A percentile compares a stretch with the other conserved stretches of the same genome.
Conservation (phyloP, 64 coral and sea anemone species). For the Exaiptasia diaphana region DNA sequence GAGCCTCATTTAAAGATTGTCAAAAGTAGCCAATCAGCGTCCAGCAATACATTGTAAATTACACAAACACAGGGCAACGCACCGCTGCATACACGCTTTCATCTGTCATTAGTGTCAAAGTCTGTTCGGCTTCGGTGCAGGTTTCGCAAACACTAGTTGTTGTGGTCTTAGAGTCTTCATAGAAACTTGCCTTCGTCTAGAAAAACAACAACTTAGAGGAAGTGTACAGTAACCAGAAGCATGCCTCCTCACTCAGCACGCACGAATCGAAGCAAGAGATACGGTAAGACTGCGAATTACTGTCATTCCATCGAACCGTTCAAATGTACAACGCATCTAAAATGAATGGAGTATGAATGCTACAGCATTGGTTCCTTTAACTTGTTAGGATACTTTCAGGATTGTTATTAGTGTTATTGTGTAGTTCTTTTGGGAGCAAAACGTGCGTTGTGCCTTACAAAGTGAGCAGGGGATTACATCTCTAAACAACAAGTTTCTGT, state of each 20-base stretch:
- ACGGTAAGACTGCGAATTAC: conserved; percentile 64
- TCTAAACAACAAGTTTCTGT: background rate
- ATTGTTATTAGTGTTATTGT: conserved; percentile 5
- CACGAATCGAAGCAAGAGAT: conserved; percentile 73
- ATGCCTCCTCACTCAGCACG: conserved; percentile 79
- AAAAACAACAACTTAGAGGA: background rate
- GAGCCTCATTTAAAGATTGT: conserved; percentile 91
- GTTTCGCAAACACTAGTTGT: conserved; percentile 94
- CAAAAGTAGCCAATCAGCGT: conserved; percentile 83
- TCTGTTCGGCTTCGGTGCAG: conserved; percentile 84
- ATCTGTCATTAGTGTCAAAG: conserved; percentile 99
- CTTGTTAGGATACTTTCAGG: background rate
- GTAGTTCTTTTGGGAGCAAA: background rate
- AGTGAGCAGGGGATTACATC: background rate
- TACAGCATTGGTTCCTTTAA: conserved; percentile 9
- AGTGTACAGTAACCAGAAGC: conserved; percentile 16
- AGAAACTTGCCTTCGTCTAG: conserved; percentile 12
- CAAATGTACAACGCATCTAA: conserved; percentile 88
- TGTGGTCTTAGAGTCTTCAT: conserved; percentile 55
- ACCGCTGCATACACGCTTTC: conserved; percentile 93
- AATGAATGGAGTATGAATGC: conserved; percentile 85
- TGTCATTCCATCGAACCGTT: conserved; percentile 55
- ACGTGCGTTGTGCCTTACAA: background rate
- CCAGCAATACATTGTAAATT: conserved; percentile 93
- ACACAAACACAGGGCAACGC: conserved; percentile 98